Percentiles rank a stretch among this genome's conserved stretches.
Conservation (phyloP, 37 sponge, comb jelly and placozoan species). For the Corticium candelabrum region DNA sequence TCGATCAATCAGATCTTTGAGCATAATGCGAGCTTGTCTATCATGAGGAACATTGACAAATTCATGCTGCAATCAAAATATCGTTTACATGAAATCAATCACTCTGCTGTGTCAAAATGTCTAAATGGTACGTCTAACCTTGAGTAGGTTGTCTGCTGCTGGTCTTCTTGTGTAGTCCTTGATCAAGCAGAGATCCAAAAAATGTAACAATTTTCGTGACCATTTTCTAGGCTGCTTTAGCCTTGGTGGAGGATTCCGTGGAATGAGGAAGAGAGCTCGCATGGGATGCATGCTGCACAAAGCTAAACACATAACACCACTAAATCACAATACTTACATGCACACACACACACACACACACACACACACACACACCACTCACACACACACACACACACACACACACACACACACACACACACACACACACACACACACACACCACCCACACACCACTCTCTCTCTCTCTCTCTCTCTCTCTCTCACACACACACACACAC, state of each 20-base stretch:
- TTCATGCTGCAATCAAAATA: constrained; percentile 33
- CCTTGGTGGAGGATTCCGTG: constrained; percentile 80
- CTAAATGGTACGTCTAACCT: too few species aligned
- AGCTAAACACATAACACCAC: constrained; percentile 28
- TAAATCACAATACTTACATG: background rate
- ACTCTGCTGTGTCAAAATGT: background rate
- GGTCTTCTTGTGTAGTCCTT: constrained; percentile 75
- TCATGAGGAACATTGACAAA: constrained; percentile 59
- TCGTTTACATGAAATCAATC: background rate
- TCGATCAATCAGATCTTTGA: constrained; percentile 78
- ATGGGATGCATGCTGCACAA: constrained; percentile 97
- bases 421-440: constrained; percentile 7
- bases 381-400: constrained; percentile 9
- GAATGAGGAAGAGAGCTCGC: constrained; percentile 95
- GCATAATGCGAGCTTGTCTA: constrained; percentile 46
- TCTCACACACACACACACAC: too few species aligned
- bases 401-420: constrained; percentile 18
- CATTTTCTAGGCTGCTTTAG: constrained; percentile 84
- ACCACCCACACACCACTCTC: too few species aligned
- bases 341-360: constrained; percentile 10
- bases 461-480: too few species aligned
- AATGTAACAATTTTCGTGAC: constrained; percentile 59
- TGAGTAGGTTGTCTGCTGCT: constrained; percentile 76
- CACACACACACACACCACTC: too few species aligned
- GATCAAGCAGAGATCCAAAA: constrained; percentile 71